phyloP scores from a whole-genome alignment of 2,888 invertebrate species.

The Sesia bembeciformis region DNA sequence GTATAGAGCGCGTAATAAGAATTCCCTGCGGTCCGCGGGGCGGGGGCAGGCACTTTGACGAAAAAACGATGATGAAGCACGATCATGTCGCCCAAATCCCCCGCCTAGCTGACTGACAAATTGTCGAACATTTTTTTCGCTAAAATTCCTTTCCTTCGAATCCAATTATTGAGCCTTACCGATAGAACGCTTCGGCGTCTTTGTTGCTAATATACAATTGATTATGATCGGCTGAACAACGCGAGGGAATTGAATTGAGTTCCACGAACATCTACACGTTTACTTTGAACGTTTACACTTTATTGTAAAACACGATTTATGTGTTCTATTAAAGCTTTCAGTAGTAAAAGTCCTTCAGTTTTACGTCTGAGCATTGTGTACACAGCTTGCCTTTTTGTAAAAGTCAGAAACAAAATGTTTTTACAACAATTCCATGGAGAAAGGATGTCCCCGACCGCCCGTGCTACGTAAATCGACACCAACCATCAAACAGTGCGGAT shows the following conservation, averaged over 20 bases:
- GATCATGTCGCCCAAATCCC: conserved; percentile 50
- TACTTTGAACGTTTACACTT: conserved; percentile 7
- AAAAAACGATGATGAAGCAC: conserved; percentile 66
- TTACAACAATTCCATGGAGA: background rate
- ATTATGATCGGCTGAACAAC: conserved; percentile 13
- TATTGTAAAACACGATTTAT: conserved; percentile 6
- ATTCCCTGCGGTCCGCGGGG: conserved; percentile 39
- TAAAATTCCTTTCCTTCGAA: conserved; percentile 55
- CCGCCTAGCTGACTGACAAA: conserved; percentile 57
- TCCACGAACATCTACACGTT: conserved; percentile 10
- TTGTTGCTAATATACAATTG: conserved; percentile 17
- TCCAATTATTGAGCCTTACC: conserved; percentile 56
- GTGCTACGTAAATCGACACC: conserved; percentile 1
- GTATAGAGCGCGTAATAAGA: conserved; percentile 55
- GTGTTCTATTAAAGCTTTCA: conserved; percentile 1
- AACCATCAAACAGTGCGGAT: conserved; percentile 3
- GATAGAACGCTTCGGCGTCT: conserved; percentile 34
- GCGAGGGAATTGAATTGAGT: conserved; percentile 11
- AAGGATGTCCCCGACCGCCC: background rate
- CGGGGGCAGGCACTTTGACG: conserved; percentile 41
- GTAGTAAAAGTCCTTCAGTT: background rate
- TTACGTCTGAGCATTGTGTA: background rate
- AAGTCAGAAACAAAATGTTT: background rate
- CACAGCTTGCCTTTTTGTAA: background rate
- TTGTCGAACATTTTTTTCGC: conserved; percentile 59